Conservation (phyloP, 2,888 invertebrate genomes). For the Lasioglossum malachurum region DNA sequence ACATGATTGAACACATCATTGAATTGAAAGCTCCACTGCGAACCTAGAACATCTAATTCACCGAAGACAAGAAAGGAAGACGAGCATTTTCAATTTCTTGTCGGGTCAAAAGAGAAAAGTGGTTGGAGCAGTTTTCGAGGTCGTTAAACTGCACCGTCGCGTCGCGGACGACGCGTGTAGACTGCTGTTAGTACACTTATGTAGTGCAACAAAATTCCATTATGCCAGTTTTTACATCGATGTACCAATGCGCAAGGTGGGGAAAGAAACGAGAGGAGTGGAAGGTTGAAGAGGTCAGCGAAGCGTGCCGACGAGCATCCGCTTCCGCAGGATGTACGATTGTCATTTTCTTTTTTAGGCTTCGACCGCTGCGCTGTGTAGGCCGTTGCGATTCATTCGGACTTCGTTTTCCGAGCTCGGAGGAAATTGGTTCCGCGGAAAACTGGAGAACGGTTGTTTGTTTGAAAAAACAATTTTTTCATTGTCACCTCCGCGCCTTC, state of each 20-base stretch:
- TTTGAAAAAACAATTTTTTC: too few relatives aligned
- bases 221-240: slow-evolving; percentile 48
- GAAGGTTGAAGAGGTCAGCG: slow-evolving; percentile 75
- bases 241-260: slow-evolving; percentile 49
- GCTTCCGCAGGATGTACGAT: slow-evolving; percentile 82
- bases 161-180: not conserved
- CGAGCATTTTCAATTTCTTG: not conserved
- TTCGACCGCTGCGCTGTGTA: slow-evolving; percentile 43
- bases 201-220: slow-evolving; percentile 58
- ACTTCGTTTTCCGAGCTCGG: slow-evolving; percentile 43
- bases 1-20: too few relatives aligned
- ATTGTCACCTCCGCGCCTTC: too few relatives aligned
- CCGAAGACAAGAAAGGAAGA: not conserved
- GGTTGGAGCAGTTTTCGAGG: not conserved
- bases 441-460: not conserved
- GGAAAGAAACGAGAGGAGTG: slow-evolving; percentile 43
- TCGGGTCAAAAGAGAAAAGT: not conserved
- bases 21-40: too few relatives aligned
- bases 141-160: slow-evolving; percentile 8
- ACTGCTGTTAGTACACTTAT: slow-evolving; percentile 36
- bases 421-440: slow-evolving; percentile 32
- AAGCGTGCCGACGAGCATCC: slow-evolving; percentile 80
- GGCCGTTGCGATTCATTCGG: slow-evolving; percentile 33
- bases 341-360: slow-evolving; percentile 71
- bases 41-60: too few relatives aligned